Evolutionary conservation across 2,113 vertebrate species (phyloP).

Genomic region (Aythya baeri): DNA sequence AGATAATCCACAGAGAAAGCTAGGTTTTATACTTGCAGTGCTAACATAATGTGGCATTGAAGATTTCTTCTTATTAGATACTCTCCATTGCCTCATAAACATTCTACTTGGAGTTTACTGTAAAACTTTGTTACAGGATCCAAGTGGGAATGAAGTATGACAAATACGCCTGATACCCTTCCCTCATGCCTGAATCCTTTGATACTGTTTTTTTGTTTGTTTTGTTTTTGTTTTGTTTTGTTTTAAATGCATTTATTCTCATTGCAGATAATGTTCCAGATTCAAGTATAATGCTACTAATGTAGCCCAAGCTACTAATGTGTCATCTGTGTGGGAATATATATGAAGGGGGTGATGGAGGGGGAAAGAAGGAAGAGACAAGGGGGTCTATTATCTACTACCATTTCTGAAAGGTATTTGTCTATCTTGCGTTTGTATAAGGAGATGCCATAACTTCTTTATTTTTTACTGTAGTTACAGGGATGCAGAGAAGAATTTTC

Average conservation of each 20-base stretch:
- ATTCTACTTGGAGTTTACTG: not conserved
- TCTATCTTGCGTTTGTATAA: not conserved
- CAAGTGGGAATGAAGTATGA: not conserved
- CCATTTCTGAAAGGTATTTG: not conserved
- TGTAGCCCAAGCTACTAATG: not conserved
- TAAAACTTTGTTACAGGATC: not conserved
- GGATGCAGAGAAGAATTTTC: constrained; percentile 86
- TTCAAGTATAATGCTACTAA: not conserved
- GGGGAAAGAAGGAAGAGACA: not conserved
- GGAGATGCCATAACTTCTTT: not conserved
- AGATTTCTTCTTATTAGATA: not conserved
- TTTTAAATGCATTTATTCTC: not conserved
- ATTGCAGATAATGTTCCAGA: not conserved
- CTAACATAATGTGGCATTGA: not conserved
- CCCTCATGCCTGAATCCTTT: not conserved
- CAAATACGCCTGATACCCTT: not conserved
- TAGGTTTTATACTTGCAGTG: not conserved
- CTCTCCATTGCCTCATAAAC: not conserved
- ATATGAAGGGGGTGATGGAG: not conserved
- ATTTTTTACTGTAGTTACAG: constrained; percentile 80
- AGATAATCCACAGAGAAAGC: not conserved
- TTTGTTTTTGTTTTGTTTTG: not conserved
- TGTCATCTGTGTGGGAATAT: not conserved
- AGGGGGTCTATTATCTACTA: not conserved
- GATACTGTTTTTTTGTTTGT: not conserved